phyloP scores from a whole-genome alignment of 2,797 vertebrate genomes.

The Jordanella pulchra region DNA sequence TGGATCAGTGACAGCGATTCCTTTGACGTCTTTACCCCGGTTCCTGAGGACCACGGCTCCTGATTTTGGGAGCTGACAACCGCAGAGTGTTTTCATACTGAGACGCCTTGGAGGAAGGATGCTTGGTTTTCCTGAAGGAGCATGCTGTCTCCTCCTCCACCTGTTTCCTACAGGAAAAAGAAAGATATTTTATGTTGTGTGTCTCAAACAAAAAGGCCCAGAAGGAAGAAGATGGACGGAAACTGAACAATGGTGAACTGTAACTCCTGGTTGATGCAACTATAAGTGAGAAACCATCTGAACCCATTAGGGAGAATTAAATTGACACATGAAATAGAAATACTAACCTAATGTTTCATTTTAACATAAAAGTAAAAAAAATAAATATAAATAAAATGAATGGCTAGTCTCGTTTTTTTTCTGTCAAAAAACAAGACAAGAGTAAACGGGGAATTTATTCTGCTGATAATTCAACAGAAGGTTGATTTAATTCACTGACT shows the following conservation, averaged over 20 bases:
- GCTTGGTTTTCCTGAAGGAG: slow-evolving; percentile 53
- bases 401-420: no score
- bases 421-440: no score
- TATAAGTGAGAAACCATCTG: slow-evolving; percentile 30
- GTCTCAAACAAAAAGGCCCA: slow-evolving; percentile 37
- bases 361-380: no score
- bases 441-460: no score
- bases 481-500: not conserved
- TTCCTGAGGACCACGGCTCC: slow-evolving; percentile 48
- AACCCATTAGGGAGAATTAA: not conserved
- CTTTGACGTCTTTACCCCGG: slow-evolving; percentile 50
- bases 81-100: slow-evolving; percentile 60
- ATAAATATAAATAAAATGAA: no score
- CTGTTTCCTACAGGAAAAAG: slow-evolving; percentile 62
- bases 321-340: no score
- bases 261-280: slow-evolving; percentile 24
- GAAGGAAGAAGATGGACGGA: slow-evolving; percentile 18
- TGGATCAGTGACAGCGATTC: not conserved
- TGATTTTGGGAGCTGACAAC: slow-evolving; percentile 66
- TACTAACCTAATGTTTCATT: no score
- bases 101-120: slow-evolving; percentile 48
- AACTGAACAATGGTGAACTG: slow-evolving; percentile 47
- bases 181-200: slow-evolving; percentile 44
- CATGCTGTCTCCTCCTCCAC: slow-evolving; percentile 33
- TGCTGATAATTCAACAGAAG: not conserved